Base-by-base conservation (phyloP, 2,888 invertebrate genomes). In the Lycaena phlaeas region DNA sequence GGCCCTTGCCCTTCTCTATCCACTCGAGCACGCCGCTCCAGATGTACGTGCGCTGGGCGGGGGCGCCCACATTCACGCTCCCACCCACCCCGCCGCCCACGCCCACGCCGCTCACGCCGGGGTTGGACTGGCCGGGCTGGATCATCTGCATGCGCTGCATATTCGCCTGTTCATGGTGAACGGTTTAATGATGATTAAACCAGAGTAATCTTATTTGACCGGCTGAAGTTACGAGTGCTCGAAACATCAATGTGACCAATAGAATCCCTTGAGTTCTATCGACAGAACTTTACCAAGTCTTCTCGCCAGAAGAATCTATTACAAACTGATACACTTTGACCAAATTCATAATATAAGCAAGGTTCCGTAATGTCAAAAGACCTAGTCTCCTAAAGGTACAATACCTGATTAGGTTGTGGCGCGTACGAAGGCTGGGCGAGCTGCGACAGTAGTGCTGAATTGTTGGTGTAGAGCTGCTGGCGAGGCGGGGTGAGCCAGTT, bases 21-120 rank as follows among this genome's bases (percentile, higher is more conserved):
- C 96, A 97, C 73, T 97, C 97, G 25, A 97, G 81, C 12, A 92
- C 86, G 0, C 96, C 96, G 42, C 89, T 89, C 94, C 94, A 94
- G 49, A 89, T 88, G 61, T 74, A 82, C 17, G 72, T 72, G 25
- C 84, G 68, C 50, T 78, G 76, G 14, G 48, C 44, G 4, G 52
- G 46, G 14, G 43, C 14, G 56, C 40, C 34, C 4, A 22, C 22
- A 9, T 2, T 9, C 22, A 22, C 22, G 5, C 18, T 5, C 9
- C 22, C 22, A 6, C 22, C 22, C 22, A 6, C 22, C 7, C 22
- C 22, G 18, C 46, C 42, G 15, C 44, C 41, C 7, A 38, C 40
- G 7, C 27, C 43, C 3, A 27, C 40, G 10, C 41, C 39, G 40
- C 42, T 34, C 12, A 49, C 46, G 3, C 44, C 48, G 25, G 46